A percentile compares a stretch with the other conserved stretches of the same genome.
Conservation (phyloP, 2,113 vertebrate species). For the Corythoichthys intestinalis region DNA sequence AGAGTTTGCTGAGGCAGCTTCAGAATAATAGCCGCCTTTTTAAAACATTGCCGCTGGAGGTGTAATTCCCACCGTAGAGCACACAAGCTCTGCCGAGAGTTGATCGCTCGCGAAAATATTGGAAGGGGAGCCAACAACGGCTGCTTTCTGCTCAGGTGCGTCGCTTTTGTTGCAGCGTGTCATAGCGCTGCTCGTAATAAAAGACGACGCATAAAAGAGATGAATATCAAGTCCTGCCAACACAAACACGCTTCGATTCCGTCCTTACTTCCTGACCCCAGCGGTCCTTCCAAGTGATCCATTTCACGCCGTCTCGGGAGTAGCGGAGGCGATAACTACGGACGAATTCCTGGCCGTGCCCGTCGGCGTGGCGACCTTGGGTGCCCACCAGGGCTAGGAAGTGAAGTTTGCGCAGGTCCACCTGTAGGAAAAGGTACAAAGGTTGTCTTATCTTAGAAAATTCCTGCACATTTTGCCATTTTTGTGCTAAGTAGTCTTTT, state of each 20-base stretch:
- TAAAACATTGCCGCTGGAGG: neutral
- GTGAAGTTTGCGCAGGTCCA: constrained; percentile 81
- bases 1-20: neutral
- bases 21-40: constrained; percentile 15
- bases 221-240: neutral
- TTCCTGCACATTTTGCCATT: too few relatives aligned
- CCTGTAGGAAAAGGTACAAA: constrained; percentile 32
- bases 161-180: constrained; percentile 1
- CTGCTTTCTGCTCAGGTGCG: neutral
- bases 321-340: constrained; percentile 83
- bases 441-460: neutral
- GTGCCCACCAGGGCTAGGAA: constrained; percentile 88
- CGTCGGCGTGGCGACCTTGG: constrained; percentile 88
- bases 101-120: constrained; percentile 21
- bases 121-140: constrained; percentile 10
- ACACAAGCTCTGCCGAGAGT: constrained; percentile 6
- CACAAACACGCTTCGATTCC: neutral
- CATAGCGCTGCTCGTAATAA: neutral
- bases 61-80: neutral
- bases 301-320: constrained; percentile 82
- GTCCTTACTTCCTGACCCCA: constrained; percentile 80
- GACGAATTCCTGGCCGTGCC: constrained; percentile 89
- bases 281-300: constrained; percentile 87
- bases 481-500: too few relatives aligned
- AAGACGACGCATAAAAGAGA: neutral